phyloP scores from a whole-genome alignment of 2,888 invertebrate species.

The Balanococcus diminutus region DNA sequence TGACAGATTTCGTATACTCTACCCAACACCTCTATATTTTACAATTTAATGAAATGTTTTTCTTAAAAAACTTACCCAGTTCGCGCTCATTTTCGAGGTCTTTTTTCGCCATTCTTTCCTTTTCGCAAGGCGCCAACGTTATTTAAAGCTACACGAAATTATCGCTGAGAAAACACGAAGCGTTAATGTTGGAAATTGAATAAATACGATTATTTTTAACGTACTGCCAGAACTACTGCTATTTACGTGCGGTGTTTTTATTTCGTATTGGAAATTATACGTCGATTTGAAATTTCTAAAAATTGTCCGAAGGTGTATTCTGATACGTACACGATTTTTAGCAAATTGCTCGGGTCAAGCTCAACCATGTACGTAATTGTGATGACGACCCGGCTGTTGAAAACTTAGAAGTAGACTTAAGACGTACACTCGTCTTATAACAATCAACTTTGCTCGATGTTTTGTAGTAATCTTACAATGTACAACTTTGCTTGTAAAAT shows the following conservation, averaged over 20 bases:
- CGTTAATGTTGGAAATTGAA: neutral
- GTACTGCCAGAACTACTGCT: neutral
- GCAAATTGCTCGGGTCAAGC: neutral
- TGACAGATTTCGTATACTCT: conserved; percentile 10
- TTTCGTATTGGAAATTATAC: too few species aligned
- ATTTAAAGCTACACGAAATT: neutral
- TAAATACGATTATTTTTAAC: neutral
- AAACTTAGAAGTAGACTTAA: neutral
- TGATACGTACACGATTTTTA: too few species aligned
- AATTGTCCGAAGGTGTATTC: too few species aligned
- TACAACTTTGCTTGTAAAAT: neutral
- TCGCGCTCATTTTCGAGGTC: too few species aligned
- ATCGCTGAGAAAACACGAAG: neutral
- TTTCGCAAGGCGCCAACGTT: neutral
- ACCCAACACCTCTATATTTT: conserved; percentile 13
- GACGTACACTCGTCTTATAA: neutral
- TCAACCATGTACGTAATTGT: neutral
- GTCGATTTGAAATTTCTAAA: too few species aligned
- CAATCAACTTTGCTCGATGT: neutral
- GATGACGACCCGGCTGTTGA: neutral
- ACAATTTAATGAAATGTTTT: conserved; percentile 25
- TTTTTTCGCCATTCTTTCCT: neutral
- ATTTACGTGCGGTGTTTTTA: neutral
- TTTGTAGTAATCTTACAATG: neutral
- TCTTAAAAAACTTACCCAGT: neutral